Percentiles rank a stretch among this genome's conserved stretches.
These are phyloP conservation scores for Toxotes lorentzi DNA, from an alignment of 2,797 vertebrate genomes.

Conservation along the genomic window DNA sequence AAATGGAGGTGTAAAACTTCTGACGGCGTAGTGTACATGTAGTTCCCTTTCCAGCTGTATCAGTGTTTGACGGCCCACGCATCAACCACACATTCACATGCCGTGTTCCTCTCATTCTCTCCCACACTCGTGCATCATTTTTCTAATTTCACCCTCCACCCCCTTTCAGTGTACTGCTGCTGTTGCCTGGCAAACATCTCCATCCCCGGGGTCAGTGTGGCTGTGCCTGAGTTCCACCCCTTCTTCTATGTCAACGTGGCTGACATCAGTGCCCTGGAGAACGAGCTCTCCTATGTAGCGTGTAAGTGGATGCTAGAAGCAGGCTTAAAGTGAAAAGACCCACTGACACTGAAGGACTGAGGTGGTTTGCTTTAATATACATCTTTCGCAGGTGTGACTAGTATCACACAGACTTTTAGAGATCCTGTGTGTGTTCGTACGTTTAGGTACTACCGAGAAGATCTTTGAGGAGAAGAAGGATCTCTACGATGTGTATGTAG, in stretches of 20 bases:
- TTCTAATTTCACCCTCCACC: constrained; percentile 12
- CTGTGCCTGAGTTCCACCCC: constrained; percentile 93
- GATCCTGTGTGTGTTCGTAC: constrained; percentile 13
- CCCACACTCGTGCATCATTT: constrained; percentile 28
- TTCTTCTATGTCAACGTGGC: constrained; percentile 97
- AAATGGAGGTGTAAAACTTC: too few species aligned
- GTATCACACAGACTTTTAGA: neutral
- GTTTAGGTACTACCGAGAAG: constrained; percentile 94
- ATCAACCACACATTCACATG: constrained; percentile 17
- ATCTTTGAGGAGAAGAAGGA: constrained; percentile 96
- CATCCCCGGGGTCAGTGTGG: constrained; percentile 90
- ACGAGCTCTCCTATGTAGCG: constrained; percentile 94
- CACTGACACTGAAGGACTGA: neutral
- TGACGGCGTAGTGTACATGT: neutral
- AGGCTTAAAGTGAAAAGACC: neutral
- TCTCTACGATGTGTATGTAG: constrained; percentile 95
- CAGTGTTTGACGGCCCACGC: neutral
- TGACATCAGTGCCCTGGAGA: constrained; percentile 94
- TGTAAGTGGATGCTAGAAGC: constrained; percentile 85
- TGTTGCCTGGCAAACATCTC: constrained; percentile 96
- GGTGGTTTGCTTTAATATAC: neutral
- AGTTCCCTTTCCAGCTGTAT: constrained; percentile 14
- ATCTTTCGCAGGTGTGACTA: neutral
- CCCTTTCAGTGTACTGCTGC: constrained; percentile 92
- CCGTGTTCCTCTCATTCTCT: constrained; percentile 8